Base-by-base conservation (phyloP, 2,797 vertebrate genomes). In the Dermochelys coriacea region DNA sequence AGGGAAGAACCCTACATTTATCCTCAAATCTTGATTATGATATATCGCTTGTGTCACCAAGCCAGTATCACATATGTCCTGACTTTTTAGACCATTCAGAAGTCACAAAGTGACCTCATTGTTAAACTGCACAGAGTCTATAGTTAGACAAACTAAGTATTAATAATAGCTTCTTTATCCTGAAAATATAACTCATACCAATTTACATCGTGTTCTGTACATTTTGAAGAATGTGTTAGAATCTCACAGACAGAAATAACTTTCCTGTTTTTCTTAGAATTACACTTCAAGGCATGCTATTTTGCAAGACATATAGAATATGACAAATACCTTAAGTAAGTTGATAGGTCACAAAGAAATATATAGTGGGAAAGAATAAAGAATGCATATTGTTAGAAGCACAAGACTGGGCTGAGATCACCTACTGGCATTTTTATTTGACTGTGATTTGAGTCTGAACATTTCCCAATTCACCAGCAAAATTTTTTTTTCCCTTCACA, bases 391-490 rank as follows among this genome's bases (percentile, higher is more conserved):
- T 91, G 23, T 75, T 89, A 91, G 80, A 92, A 95, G 91, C 82
- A 80, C 1, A 74, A 93, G 51, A 80, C 78, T 84, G 82, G 89
- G 78, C 80, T 94, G 85, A 88, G 95, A 93, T 94, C 59, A 91
- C 29, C 68, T 92, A 88, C 6, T 86, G 87, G 68, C 85, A 84
- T 82, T 96, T 97, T 94, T 96, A 96, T 96, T 94, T 96, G 87
- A 89, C 80, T 96, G 95, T 96, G 95, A 92, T 88, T 96, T 96
- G 95, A 97, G 96, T 93, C 90, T 94, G 95, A 96, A 97, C 90
- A 0, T 92, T 96, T 91, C 89, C 64, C 91, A 78, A 95, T 94
- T 96, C 93, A 94, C 45, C 74, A 91, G 18, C 80, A 95, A 96
- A 89, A 82, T 75, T 95, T 96, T 84, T 23, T 92, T 88, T 93